Evolutionary conservation across 2,113 vertebrate species (phyloP).

Genomic region (Oncorhynchus clarkii): DNA sequence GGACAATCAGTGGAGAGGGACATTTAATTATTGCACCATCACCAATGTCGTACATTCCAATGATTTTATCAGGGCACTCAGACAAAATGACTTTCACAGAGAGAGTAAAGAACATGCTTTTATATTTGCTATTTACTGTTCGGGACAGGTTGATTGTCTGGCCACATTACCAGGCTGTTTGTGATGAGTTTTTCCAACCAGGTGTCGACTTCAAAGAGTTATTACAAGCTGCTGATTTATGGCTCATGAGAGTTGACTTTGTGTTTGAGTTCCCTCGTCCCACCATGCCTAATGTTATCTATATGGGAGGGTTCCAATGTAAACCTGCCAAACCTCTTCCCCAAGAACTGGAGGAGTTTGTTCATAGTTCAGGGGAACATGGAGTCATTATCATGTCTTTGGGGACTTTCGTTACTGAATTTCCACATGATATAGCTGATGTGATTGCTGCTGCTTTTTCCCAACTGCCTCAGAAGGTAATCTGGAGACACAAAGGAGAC

Average conservation of each 20-base stretch:
- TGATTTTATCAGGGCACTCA: constrained; percentile 49
- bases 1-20: constrained; percentile 58
- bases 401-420: constrained; percentile 63
- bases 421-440: constrained; percentile 60
- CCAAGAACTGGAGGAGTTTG: too few relatives aligned
- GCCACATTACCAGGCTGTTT: constrained; percentile 43
- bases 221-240: too few relatives aligned
- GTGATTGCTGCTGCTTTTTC: constrained; percentile 66
- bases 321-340: too few relatives aligned
- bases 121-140: constrained; percentile 27
- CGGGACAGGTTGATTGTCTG: constrained; percentile 38
- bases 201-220: constrained; percentile 40
- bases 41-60: constrained; percentile 65
- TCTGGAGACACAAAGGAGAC: too few relatives aligned
- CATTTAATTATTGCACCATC: constrained; percentile 64
- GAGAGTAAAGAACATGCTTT: constrained; percentile 3
- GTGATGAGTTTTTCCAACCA: constrained; percentile 61
- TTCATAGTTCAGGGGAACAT: too few relatives aligned
- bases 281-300: too few relatives aligned
- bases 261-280: too few relatives aligned
- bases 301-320: too few relatives aligned
- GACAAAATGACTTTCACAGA: constrained; percentile 69
- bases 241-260: too few relatives aligned
- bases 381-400: constrained; percentile 67
- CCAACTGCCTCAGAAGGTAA: constrained; percentile 41